These are phyloP conservation scores for Kuschelorhynchus macadamiae DNA, from an alignment of 2,888 invertebrate species.

Conservation along the genomic window DNA sequence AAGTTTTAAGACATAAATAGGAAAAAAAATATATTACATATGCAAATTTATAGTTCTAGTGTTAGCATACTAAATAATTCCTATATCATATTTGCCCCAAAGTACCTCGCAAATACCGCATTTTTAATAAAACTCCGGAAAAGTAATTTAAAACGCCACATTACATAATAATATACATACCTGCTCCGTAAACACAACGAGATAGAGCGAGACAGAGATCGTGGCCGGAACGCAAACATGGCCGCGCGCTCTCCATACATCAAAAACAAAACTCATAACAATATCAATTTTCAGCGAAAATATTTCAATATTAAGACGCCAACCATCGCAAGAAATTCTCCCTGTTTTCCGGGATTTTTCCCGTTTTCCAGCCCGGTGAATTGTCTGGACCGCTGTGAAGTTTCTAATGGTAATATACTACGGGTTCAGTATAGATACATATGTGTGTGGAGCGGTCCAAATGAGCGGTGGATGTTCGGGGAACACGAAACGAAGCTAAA, in stretches of 20 bases:
- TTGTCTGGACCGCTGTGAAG: slow-evolving; percentile 59
- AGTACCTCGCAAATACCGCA: no score
- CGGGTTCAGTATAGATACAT: slow-evolving; percentile 64
- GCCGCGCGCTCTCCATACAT: slow-evolving; percentile 37
- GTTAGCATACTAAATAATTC: no score
- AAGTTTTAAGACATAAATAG: no score
- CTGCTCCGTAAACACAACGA: no score
- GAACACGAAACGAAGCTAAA: not conserved
- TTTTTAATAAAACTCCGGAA: no score
- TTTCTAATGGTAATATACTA: slow-evolving; percentile 68
- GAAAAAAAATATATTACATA: no score
- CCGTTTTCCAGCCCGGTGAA: slow-evolving; percentile 50
- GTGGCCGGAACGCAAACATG: slow-evolving; percentile 12
- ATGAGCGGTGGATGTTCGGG: not conserved
- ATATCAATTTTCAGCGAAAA: slow-evolving; percentile 62
- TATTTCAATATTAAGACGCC: slow-evolving; percentile 62
- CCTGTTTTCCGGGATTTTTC: slow-evolving; percentile 31
- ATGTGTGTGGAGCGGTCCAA: slow-evolving; percentile 62
- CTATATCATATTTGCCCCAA: no score
- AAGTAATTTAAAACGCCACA: no score
- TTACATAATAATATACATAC: no score
- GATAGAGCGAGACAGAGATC: no score
- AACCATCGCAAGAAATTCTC: slow-evolving; percentile 37
- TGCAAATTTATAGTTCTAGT: no score
- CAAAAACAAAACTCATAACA: slow-evolving; percentile 59